Evolutionary conservation across 2,888 invertebrate genomes (phyloP), one percentile per base, ranked within the genome.

Genomic region (Chirona hameri): DNA sequence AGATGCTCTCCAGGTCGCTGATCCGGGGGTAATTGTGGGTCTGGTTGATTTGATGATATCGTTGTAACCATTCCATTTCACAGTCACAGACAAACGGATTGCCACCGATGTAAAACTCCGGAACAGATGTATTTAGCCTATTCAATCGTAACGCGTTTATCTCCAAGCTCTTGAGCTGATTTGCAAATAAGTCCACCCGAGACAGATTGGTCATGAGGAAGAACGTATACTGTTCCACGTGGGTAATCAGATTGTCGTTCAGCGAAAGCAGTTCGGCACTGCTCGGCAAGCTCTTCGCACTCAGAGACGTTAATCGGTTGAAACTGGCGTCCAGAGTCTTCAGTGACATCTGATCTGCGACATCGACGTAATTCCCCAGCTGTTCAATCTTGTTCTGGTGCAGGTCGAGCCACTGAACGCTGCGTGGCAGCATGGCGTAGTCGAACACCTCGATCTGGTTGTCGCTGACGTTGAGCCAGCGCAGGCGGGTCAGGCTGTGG

Each of bases 81-180:
- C 95, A 96, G 88, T 95, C 95, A 89, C 96, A 96, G 86, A 93
- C 92, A 87, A 94, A 93, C 83, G 95, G 95, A 89, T 96, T 96
- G 85, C 93, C 93, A 81, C 94, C 94, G 84, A 96, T 92, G 87
- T 93, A 93, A 88, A 95, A 94, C 88, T 95, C 93, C 10, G 95
- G 94, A 83, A 94, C 90, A 46, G 92, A 92, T 84, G 91, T 90
- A 29, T 93, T 91, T 86, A 94, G 92, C 82, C 92, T 91, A 24
- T 93, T 91, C 82, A 87, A 84, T 60, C 87, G 83, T 92, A 89
- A 85, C 0, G 88, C 87, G 84, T 87, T 88, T 84, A 88, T 86
- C 83, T 88, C 88, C 84, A 89, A 83, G 15, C 85, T 86, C 79
- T 93, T 92, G 86, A 95, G 93, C 89, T 93, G 92, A 87, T 95